These are phyloP conservation scores for Manacus vitellinus DNA, from an alignment of 2,113 vertebrate genomes.

Conservation along the genomic window DNA sequence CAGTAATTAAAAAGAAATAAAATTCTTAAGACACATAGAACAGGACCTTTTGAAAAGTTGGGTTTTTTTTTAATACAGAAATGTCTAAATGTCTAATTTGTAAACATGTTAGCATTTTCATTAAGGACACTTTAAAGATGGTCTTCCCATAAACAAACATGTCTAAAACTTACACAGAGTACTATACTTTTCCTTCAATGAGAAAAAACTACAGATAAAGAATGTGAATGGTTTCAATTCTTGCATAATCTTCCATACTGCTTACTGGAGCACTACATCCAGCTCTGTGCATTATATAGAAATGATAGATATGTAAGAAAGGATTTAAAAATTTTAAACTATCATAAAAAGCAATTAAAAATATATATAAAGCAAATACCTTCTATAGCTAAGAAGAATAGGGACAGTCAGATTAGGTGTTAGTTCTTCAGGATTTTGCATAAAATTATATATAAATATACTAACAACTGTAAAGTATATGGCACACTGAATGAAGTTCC, in stretches of 20 bases:
- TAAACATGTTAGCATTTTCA: neutral
- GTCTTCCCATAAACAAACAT: neutral
- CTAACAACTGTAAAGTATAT: neutral
- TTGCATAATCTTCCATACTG: neutral
- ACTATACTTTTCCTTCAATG: neutral
- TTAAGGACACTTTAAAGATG: neutral
- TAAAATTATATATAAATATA: neutral
- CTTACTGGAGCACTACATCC: neutral
- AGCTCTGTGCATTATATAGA: neutral
- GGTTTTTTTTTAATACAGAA: neutral
- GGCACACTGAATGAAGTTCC: neutral
- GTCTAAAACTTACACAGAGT: neutral
- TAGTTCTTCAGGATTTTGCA: neutral
- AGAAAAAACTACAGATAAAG: neutral
- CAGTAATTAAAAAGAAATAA: neutral
- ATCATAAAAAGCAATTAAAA: neutral
- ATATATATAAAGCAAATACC: neutral
- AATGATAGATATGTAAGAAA: neutral
- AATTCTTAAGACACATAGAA: neutral
- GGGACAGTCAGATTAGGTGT: neutral
- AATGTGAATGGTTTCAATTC: neutral
- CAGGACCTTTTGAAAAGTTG: neutral
- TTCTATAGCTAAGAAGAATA: neutral
- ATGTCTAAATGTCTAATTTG: neutral
- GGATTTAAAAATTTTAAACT: neutral